These are phyloP conservation scores for Cherax quadricarinatus DNA, from an alignment of 1,140 invertebrate genomes.

Conservation along the genomic window DNA sequence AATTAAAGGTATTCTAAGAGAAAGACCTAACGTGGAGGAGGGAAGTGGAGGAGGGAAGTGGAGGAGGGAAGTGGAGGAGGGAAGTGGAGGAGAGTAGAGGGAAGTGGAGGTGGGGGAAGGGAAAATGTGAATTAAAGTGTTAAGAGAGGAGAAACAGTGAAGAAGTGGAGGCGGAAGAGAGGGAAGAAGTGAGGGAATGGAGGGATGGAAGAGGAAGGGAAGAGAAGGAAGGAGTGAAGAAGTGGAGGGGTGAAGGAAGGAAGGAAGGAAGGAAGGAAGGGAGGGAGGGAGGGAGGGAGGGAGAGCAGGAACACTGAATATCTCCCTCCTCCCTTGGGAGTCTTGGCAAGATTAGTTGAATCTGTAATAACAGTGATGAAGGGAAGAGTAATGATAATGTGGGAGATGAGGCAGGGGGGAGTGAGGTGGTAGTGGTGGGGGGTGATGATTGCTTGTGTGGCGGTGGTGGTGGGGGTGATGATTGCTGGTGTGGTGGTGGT, in stretches of 20 bases:
- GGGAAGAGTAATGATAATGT: conserved; percentile 50
- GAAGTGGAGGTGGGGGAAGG: neutral
- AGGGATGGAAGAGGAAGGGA: too few species aligned
- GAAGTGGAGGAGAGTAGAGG: neutral
- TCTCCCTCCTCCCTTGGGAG: conserved; percentile 30
- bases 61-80: too few species aligned
- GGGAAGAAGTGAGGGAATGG: neutral
- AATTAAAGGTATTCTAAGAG: too few species aligned
- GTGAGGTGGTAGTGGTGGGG: neutral
- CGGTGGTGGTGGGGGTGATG: too few species aligned
- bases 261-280: neutral
- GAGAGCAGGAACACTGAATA: neutral
- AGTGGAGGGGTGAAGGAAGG: neutral
- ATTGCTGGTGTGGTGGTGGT: too few species aligned
- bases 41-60: too few species aligned
- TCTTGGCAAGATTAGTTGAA: conserved; percentile 50
- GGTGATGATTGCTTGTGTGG: neutral
- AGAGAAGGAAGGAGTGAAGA: neutral
- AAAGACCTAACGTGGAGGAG: too few species aligned
- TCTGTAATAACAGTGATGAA: conserved; percentile 51
- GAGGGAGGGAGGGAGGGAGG: neutral
- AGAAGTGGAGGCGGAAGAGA: neutral
- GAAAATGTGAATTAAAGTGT: neutral
- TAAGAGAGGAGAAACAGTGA: too few species aligned
- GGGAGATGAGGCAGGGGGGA: neutral